Percentiles rank a stretch among this genome's conserved stretches.
Evolutionary conservation across 2,113 vertebrate species (phyloP).

Genomic region (Notechis scutatus): DNA sequence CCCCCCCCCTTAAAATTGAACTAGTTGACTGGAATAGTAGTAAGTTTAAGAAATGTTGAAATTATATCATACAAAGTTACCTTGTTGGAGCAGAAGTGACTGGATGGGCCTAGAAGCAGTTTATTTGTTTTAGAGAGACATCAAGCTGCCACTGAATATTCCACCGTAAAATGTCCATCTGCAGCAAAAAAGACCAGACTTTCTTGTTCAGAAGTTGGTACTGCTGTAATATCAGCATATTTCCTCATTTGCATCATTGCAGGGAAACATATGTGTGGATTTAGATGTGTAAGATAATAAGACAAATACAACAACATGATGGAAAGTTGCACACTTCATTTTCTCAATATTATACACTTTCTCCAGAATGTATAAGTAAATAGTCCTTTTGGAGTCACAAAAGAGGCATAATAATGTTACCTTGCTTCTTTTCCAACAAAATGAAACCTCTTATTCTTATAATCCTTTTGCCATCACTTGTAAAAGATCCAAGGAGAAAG

Average conservation of each 20-base stretch:
- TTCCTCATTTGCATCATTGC: neutral
- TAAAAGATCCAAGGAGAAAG: neutral
- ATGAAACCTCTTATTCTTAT: constrained; percentile 46
- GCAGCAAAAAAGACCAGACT: neutral
- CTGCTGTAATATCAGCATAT: neutral
- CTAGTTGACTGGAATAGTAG: neutral
- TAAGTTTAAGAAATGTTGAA: neutral
- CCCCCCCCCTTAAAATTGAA: constrained; percentile 48
- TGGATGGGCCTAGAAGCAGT: neutral
- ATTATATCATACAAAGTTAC: neutral
- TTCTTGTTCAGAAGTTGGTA: neutral
- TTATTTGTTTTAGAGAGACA: neutral
- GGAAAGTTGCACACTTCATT: neutral
- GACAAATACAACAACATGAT: neutral
- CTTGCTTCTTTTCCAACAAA: constrained; percentile 27
- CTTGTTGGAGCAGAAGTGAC: neutral
- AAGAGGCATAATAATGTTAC: constrained; percentile 18
- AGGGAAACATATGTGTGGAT: neutral
- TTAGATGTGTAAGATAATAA: neutral
- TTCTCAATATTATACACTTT: neutral
- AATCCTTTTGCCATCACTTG: constrained; percentile 32
- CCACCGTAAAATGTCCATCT: neutral
- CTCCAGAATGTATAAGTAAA: neutral
- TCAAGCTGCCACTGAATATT: neutral
- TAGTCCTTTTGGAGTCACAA: neutral